These are phyloP conservation scores for Thumatha senex DNA, from an alignment of 2,888 invertebrate genomes.

Conservation along the genomic window DNA sequence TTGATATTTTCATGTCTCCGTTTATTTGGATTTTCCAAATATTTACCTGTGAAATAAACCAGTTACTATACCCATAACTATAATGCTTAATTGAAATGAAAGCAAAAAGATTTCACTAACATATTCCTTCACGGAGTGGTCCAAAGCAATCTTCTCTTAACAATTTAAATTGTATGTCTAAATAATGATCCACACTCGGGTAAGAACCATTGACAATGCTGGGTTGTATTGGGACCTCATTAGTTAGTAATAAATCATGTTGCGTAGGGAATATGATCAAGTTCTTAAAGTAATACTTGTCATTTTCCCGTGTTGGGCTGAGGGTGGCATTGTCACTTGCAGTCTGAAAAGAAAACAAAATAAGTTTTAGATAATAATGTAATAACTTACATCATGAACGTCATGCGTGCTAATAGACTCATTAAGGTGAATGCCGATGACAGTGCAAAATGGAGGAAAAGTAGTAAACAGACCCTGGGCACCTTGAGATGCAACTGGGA, in stretches of 20 bases:
- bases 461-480: too few relatives aligned
- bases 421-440: too few relatives aligned
- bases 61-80: background rate
- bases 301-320: conserved; percentile 20
- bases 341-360: background rate
- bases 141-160: conserved; percentile 91
- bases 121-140: conserved; percentile 87
- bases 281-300: conserved; percentile 52
- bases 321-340: background rate
- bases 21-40: conserved; percentile 71
- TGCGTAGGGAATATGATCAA: conserved; percentile 72
- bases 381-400: background rate
- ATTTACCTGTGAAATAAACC: conserved; percentile 58
- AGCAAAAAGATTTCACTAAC: conserved; percentile 49
- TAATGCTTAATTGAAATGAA: background rate
- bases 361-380: background rate
- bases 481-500: too few relatives aligned
- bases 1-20: conserved; percentile 73
- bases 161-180: conserved; percentile 91
- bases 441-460: too few relatives aligned
- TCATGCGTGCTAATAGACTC: too few relatives aligned
- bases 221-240: conserved; percentile 64
- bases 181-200: conserved; percentile 86
- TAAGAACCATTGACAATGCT: conserved; percentile 86
- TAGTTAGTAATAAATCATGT: conserved; percentile 77